These are phyloP conservation scores for Heterohyrax brucei DNA, from an alignment of 2,797 vertebrate species.

Conservation along the genomic window DNA sequence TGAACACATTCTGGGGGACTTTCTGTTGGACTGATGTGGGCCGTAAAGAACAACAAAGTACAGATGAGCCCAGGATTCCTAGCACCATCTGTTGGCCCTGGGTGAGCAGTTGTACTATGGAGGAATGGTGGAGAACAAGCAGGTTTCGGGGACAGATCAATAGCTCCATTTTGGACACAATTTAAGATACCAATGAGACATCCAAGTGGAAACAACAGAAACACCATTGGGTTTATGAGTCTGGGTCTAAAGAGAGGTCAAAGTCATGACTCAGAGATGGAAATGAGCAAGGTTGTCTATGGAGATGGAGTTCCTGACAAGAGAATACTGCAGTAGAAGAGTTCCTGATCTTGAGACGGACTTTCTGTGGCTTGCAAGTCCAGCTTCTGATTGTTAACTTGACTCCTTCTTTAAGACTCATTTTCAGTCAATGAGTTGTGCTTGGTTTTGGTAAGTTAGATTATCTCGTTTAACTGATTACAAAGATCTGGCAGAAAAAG, in stretches of 20 bases:
- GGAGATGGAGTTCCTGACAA: conserved; percentile 19
- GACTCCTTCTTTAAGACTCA: conserved; percentile 9
- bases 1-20: background rate
- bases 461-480: background rate
- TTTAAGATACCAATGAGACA: background rate
- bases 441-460: conserved; percentile 48
- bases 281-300: background rate
- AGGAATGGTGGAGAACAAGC: background rate
- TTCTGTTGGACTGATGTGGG: background rate
- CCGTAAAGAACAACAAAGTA: background rate
- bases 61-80: background rate
- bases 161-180: background rate
- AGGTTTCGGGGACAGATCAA: background rate
- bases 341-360: background rate
- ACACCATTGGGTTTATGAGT: background rate
- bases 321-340: background rate
- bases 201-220: background rate
- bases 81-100: background rate
- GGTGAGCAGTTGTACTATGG: background rate
- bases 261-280: background rate
- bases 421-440: conserved; percentile 43
- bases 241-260: background rate
- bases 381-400: conserved; percentile 27
- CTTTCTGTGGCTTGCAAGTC: conserved; percentile 7
- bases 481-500: background rate